Conservation (phyloP, 1,140 invertebrate species). For the Megalonaias nervosa region DNA sequence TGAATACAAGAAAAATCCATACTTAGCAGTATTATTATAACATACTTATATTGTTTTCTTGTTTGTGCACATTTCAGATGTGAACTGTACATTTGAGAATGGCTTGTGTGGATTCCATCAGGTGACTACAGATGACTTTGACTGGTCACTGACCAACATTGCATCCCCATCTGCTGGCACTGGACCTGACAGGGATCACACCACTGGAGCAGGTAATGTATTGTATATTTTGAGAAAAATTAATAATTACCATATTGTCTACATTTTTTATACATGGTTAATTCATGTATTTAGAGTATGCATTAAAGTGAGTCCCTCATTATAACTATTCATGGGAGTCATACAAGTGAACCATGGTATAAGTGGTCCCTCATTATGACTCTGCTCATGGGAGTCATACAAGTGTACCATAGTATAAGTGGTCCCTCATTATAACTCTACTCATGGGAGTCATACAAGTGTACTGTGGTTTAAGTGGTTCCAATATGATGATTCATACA, state of each 20-base stretch:
- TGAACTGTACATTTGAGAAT: slow-evolving; percentile 64
- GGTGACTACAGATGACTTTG: slow-evolving; percentile 79
- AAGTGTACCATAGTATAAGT: no score
- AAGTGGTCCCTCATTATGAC: no score
- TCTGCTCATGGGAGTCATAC: no score
- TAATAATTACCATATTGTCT: neutral
- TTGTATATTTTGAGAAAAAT: slow-evolving; percentile 1
- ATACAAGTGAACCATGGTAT: neutral
- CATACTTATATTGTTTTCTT: no score
- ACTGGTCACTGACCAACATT: slow-evolving; percentile 80
- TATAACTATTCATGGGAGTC: slow-evolving; percentile 70
- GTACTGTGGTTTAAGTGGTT: no score
- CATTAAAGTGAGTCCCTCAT: neutral
- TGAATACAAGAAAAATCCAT: no score
- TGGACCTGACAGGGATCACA: slow-evolving; percentile 62
- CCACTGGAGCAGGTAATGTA: slow-evolving; percentile 45
- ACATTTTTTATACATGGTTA: slow-evolving; percentile 8
- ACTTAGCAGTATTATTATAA: no score
- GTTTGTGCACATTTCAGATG: slow-evolving; percentile 24
- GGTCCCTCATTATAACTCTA: no score
- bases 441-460: no score
- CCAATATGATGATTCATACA: no score
- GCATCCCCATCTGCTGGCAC: slow-evolving; percentile 69
- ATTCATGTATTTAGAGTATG: neutral
- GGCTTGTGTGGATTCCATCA: slow-evolving; percentile 62